Evolutionary conservation across 1,140 invertebrate species (phyloP).

Genomic region (Adelges cooleyi): DNA sequence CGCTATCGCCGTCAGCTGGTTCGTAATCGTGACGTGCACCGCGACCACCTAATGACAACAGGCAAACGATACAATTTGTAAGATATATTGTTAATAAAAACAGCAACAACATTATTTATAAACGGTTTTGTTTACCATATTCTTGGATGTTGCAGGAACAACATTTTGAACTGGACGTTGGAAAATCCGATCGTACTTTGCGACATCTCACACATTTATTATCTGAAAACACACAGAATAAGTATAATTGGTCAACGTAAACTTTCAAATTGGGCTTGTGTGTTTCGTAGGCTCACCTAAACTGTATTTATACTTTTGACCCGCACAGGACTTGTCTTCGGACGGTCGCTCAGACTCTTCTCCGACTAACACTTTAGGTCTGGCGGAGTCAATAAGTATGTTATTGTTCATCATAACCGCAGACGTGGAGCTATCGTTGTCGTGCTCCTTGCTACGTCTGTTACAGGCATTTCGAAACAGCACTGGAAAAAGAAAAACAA

Average conservation of each 20-base stretch:
- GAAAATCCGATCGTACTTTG: conserved; percentile 5
- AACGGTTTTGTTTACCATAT: not conserved
- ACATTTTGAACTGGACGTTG: conserved; percentile 3
- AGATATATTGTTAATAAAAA: too few relatives aligned
- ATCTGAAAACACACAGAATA: not conserved
- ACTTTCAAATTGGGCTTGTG: too few relatives aligned
- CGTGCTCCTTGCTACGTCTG: conserved; percentile 7
- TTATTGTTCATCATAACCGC: conserved; percentile 22
- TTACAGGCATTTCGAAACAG: conserved; percentile 21
- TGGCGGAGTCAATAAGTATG: conserved; percentile 18
- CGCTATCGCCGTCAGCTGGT: conserved; percentile 20
- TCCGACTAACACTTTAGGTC: conserved; percentile 22
- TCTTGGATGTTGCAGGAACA: conserved; percentile 8
- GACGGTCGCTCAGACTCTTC: conserved; percentile 24
- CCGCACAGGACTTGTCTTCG: not conserved
- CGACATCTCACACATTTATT: conserved; percentile 10
- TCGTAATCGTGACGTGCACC: conserved; percentile 18
- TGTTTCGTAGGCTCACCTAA: too few relatives aligned
- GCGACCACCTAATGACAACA: not conserved
- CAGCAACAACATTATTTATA: too few relatives aligned
- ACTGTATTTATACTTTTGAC: conserved; percentile 11
- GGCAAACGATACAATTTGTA: too few relatives aligned
- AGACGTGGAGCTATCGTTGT: conserved; percentile 17
- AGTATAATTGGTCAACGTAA: too few relatives aligned
- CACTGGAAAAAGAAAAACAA: not conserved